Base-by-base conservation (phyloP, 2,888 invertebrate species). In the Sarcophaga subvicina region DNA sequence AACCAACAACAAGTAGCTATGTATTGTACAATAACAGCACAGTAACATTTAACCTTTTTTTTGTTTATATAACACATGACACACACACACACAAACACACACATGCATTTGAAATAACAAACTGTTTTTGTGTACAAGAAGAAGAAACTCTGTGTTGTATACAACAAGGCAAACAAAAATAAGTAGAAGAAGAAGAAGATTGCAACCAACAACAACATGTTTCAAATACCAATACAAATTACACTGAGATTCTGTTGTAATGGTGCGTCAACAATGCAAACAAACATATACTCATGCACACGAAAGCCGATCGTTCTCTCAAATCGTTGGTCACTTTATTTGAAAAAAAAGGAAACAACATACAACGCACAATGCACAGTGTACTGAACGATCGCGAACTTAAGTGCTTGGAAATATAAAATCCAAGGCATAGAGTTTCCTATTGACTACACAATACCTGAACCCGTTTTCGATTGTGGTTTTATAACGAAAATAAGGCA, bases 171-270 rank as follows among this genome's bases (percentile, higher is more conserved):
- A 67, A 78, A 67, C 67, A 67, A 49, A 20, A 63, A 54, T 27
- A 80, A 69, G 47, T 45, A 62, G 63, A 76, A 62, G 5, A 54
- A 14, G 14, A 49, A 49, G 3, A 49, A 49, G 14, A 49, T 54
- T 54, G 54, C 62, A 67, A 47, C 59, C 66, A 70, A 73, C 79
- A 83, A 86, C 86, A 84, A 87, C 81, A 87, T 87, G 76, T 79
- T 82, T 84, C 81, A 60, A 75, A 87, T 87, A 84, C 87, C 87
- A 84, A 70, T 79, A 87, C 87, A 87, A 87, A 87, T 84, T 87
- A 69, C 84, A 81, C 71, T 81, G 71, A 71, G 76, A 54, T 79
- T 79, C 37, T 37, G 37, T 75, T 87, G 87, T 63, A 83, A 86
- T 86, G 49, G 86, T 84, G 87, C 73, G 81, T 82, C 81, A 87